These are phyloP conservation scores for Rhyacophila evoluta DNA, from an alignment of 2,888 invertebrate genomes.

Conservation along the genomic window DNA sequence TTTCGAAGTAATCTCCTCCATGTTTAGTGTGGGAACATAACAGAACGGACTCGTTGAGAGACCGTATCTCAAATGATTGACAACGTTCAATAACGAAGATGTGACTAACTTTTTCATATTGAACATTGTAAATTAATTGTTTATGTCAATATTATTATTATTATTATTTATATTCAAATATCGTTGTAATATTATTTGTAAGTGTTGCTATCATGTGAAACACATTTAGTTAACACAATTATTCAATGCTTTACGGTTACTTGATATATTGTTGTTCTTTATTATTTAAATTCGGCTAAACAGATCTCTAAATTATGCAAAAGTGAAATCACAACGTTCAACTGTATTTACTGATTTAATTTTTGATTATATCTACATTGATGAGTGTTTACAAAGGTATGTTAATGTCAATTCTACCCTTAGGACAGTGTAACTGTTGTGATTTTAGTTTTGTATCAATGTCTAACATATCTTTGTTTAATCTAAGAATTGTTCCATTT, in stretches of 20 bases:
- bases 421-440: constrained; percentile 56
- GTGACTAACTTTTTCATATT: background rate
- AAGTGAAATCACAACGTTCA: constrained; percentile 48
- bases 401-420: constrained; percentile 51
- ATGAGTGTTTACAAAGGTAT: constrained; percentile 53
- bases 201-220: constrained; percentile 46
- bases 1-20: constrained; percentile 20
- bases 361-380: constrained; percentile 41
- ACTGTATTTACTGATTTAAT: constrained; percentile 49
- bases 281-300: constrained; percentile 45
- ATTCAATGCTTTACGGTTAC: constrained; percentile 50
- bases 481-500: constrained; percentile 51
- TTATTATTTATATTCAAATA: constrained; percentile 47
- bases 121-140: constrained; percentile 29
- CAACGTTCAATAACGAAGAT: background rate
- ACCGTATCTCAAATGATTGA: background rate
- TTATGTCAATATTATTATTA: constrained; percentile 40
- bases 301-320: constrained; percentile 47
- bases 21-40: constrained; percentile 13
- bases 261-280: constrained; percentile 52
- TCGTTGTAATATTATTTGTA: constrained; percentile 46
- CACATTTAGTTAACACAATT: constrained; percentile 53
- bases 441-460: constrained; percentile 56
- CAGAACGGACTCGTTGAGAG: background rate
- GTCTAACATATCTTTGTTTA: constrained; percentile 44